A percentile compares a stretch with the other conserved stretches of the same genome.
Conservation (phyloP, 2,797 vertebrate genomes). For the Microctenopoma steveboyesi region DNA sequence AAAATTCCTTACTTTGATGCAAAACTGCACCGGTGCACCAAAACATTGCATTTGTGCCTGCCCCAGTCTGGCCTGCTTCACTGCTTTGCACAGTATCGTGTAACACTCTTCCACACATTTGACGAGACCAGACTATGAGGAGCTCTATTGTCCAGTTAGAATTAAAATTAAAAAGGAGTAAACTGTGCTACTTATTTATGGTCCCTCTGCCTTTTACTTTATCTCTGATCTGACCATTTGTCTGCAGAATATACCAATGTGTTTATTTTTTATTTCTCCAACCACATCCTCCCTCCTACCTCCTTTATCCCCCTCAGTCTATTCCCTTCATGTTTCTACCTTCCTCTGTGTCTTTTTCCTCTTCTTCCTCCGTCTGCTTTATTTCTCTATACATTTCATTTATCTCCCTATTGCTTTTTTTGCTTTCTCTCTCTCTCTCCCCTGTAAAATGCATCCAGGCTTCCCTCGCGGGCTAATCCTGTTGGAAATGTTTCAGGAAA, state of each 20-base stretch:
- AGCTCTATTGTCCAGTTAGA: not conserved
- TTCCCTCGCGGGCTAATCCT: conserved; percentile 79
- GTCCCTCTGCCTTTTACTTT: not conserved
- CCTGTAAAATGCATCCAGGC: conserved; percentile 69
- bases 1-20: not conserved
- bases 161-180: not conserved
- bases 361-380: conserved; percentile 4
- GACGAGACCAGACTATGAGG: not conserved
- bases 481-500: conserved; percentile 83
- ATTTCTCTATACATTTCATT: conserved; percentile 9
- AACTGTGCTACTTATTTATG: not conserved
- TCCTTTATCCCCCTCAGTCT: no score
- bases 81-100: not conserved
- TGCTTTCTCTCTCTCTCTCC: conserved; percentile 43
- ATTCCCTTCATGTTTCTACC: not conserved
- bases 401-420: conserved; percentile 8
- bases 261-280: not conserved
- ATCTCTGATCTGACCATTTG: not conserved
- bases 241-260: not conserved
- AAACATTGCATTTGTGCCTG: conserved; percentile 15
- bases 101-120: not conserved
- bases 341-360: conserved; percentile 6
- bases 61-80: not conserved
- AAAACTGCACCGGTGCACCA: conserved; percentile 13
- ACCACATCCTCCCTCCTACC: not conserved